Conservation (phyloP, 2,797 vertebrate genomes). For the Sebastes cheni region DNA sequence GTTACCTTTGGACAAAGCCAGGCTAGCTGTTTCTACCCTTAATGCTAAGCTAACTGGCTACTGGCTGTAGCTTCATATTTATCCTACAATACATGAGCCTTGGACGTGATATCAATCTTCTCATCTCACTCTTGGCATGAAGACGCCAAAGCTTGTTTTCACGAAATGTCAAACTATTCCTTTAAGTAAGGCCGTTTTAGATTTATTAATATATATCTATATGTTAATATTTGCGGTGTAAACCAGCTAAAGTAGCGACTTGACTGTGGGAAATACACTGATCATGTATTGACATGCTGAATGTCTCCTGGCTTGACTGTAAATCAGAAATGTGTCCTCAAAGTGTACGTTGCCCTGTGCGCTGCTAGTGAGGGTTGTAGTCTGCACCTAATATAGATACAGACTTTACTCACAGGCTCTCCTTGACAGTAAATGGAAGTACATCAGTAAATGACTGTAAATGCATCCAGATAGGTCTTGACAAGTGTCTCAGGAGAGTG, state of each 20-base stretch:
- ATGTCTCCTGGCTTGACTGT: slow-evolving; percentile 2
- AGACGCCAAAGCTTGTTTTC: neutral
- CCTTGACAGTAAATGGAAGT: slow-evolving; percentile 48
- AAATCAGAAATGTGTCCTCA: slow-evolving; percentile 25
- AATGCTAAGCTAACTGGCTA: neutral
- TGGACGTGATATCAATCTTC: neutral
- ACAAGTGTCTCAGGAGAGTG: slow-evolving; percentile 55
- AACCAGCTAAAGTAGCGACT: neutral
- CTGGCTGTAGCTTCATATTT: neutral
- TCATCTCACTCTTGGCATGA: neutral
- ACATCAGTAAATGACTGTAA: slow-evolving; percentile 56
- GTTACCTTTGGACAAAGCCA: neutral
- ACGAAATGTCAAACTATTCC: neutral
- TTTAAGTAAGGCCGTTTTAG: neutral
- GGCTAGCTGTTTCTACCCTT: neutral
- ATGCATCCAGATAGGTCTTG: slow-evolving; percentile 51
- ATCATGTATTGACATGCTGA: slow-evolving; percentile 1
- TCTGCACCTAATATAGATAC: slow-evolving; percentile 10
- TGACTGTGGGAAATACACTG: neutral
- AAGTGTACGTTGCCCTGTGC: neutral
- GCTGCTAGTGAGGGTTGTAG: neutral
- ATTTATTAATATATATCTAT: neutral
- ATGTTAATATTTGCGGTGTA: neutral
- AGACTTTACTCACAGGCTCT: slow-evolving; percentile 17
- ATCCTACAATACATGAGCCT: neutral